Percentiles rank a stretch among this genome's conserved stretches.
These are phyloP conservation scores for Cyanocitta stelleri DNA, from an alignment of 2,113 vertebrate species.

Conservation along the genomic window DNA sequence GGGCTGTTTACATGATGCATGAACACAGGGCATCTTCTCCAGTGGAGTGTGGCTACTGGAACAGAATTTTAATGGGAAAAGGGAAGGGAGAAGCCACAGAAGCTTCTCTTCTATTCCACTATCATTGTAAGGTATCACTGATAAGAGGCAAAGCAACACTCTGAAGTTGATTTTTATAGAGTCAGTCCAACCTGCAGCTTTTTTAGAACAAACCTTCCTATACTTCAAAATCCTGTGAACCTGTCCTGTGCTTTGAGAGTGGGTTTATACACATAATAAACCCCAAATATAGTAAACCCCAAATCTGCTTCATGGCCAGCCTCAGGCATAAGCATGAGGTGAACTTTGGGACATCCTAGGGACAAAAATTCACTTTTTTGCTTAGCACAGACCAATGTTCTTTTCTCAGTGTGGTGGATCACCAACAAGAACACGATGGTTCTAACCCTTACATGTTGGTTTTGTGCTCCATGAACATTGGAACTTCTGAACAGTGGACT, in stretches of 20 bases:
- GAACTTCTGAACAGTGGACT: background rate
- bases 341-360: background rate
- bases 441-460: background rate
- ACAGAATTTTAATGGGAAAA: background rate
- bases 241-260: background rate
- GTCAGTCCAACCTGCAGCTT: background rate
- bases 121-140: background rate
- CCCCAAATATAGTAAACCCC: background rate
- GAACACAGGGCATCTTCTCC: background rate
- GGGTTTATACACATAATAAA: background rate
- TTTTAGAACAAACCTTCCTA: background rate
- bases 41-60: background rate
- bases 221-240: background rate
- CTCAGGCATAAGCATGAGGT: background rate
- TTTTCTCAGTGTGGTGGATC: background rate
- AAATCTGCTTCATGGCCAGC: background rate
- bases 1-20: background rate
- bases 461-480: background rate
- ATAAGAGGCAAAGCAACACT: background rate
- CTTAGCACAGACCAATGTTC: background rate
- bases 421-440: background rate
- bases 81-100: background rate
- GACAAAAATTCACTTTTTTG: background rate
- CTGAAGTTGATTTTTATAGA: background rate
- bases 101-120: background rate